Percentiles rank a stretch among this genome's conserved stretches.
phyloP scores from a whole-genome alignment of 2,797 vertebrate species.

The Geotria australis region DNA sequence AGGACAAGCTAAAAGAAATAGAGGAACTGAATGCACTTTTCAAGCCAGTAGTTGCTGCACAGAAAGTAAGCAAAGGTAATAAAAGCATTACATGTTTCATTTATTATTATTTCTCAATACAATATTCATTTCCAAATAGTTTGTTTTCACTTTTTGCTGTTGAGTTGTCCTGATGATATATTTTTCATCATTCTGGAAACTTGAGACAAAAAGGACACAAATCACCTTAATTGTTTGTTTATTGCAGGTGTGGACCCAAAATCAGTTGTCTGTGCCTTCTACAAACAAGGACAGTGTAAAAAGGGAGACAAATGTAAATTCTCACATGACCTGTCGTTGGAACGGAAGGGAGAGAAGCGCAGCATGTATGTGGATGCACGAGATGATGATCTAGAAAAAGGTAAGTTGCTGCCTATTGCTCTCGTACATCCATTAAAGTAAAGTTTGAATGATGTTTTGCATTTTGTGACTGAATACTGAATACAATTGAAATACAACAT shows the following conservation, averaged over 20 bases:
- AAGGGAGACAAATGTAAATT: conserved; percentile 98
- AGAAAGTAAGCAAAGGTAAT: conserved; percentile 90
- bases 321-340: conserved; percentile 70
- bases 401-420: conserved; percentile 8
- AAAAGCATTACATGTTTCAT: background rate
- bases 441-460: background rate
- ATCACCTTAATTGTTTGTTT: background rate
- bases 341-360: conserved; percentile 77
- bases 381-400: conserved; percentile 85
- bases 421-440: background rate
- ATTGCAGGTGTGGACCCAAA: conserved; percentile 66
- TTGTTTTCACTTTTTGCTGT: too few relatives aligned
- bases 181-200: background rate
- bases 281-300: conserved; percentile 88
- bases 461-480: background rate
- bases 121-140: background rate
- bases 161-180: too few relatives aligned
- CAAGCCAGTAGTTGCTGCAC: conserved; percentile 65
- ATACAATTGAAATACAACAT: background rate
- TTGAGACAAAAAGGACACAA: too few relatives aligned
- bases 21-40: conserved; percentile 88
- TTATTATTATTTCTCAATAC: background rate
- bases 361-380: conserved; percentile 74
- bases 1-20: conserved; percentile 78
- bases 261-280: conserved; percentile 90